Base-by-base conservation (phyloP, 2,888 invertebrate species). In the Apamea sordens region DNA sequence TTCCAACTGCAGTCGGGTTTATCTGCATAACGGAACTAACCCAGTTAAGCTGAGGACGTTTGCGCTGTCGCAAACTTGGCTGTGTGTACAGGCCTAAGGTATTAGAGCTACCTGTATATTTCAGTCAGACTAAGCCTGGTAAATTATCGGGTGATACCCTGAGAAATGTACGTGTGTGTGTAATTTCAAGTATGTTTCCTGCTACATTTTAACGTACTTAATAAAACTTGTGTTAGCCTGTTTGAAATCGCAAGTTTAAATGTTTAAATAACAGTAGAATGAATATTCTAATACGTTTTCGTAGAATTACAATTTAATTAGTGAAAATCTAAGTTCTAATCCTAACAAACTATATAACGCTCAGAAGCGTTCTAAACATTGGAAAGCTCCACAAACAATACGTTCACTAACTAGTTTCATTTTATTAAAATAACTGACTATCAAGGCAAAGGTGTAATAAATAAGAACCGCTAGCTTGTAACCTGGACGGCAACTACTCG, bases 11-110 rank as follows among this genome's bases (percentile, higher is more conserved):
- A 91, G 85, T 77, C 81, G 76, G 76, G 78, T 86, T 89, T 92
- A 92, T 93, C 91, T 93, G 92, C 92, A 93, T 91, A 91, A 89
- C 85, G 80, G 89, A 89, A 88, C 86, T 86, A 86, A 87, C 79
- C 82, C 84, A 84, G 90, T 90, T 91, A 91, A 92, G 90, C 92
- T 88, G 41, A 61, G 87, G 86, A 85, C 84, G 88, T 90, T 90
- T 91, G 88, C 82, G 83, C 79, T 86, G 84, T 82, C 80, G 81
- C 83, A 84, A 83, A 84, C 86, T 87, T 64, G 73, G 72, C 53
- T 72, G 75, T 84, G 76, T 79, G 59, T 78, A 73, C 77, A 77
- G 75, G 75, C 82, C 81, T 83, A 85, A 84, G 75, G 28, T 75
- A 65, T 83, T 78, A 69, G 21, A 50, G 68, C 50, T 32, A 77